Evolutionary conservation across 2,888 invertebrate species (phyloP).

Genomic region (Odontothrips loti): DNA sequence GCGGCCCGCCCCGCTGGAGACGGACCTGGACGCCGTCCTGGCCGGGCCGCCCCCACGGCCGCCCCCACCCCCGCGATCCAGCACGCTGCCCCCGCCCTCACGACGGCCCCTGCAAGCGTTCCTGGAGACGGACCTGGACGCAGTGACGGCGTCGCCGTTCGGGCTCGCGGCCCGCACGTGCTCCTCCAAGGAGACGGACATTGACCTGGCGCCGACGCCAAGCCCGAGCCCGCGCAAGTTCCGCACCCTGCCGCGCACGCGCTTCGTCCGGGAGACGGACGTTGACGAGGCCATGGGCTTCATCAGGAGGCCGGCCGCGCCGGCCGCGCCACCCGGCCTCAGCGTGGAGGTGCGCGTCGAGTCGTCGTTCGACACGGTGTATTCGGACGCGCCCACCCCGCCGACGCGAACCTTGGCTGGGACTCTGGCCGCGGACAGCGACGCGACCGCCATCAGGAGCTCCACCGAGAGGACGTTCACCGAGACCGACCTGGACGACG

Average conservation of each 20-base stretch:
- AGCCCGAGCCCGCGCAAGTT: constrained; percentile 5
- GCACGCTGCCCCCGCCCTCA: constrained; percentile 28
- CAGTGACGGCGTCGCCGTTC: background rate
- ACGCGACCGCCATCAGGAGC: background rate
- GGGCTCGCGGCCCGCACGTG: background rate
- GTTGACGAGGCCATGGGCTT: constrained; percentile 20
- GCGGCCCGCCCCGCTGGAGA: constrained; percentile 9
- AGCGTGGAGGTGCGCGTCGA: background rate
- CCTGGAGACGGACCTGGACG: constrained; percentile 18
- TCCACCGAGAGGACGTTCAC: constrained; percentile 13
- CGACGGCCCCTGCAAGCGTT: background rate
- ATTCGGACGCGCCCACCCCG: background rate
- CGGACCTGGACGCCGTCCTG: constrained; percentile 16
- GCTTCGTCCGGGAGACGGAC: constrained; percentile 9
- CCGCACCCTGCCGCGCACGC: constrained; percentile 14
- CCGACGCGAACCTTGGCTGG: background rate
- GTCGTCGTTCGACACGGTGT: constrained; percentile 22
- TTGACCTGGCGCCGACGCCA: constrained; percentile 16
- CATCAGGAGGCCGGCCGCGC: background rate
- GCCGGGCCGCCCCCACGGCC: background rate
- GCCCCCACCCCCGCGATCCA: constrained; percentile 21
- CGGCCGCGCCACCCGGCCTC: background rate
- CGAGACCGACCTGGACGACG: constrained; percentile 31
- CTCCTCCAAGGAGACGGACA: constrained; percentile 19
- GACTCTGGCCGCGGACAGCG: background rate